Evolutionary conservation across 2,113 vertebrate genomes (phyloP).

Genomic region (Monopterus albus): DNA sequence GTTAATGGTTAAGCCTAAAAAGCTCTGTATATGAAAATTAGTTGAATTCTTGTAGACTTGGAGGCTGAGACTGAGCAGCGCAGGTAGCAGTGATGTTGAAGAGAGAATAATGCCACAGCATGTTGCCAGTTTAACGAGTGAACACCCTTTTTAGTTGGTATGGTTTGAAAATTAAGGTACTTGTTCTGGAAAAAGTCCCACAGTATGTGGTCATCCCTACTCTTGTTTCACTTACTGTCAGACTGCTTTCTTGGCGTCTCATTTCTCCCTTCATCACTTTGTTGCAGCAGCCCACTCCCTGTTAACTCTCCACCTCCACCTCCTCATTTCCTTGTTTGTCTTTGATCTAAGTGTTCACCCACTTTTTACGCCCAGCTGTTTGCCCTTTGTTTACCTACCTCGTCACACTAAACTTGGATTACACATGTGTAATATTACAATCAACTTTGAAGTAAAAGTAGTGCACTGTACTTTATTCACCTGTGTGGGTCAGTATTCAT

Average conservation of each 20-base stretch:
- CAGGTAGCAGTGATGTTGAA: too few species aligned
- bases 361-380: not conserved
- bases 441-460: constrained; percentile 18
- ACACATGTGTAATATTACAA: constrained; percentile 16
- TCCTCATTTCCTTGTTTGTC: not conserved
- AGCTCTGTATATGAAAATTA: too few species aligned
- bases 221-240: not conserved
- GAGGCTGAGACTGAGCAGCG: too few species aligned
- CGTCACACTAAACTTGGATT: not conserved
- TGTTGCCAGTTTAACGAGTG: too few species aligned
- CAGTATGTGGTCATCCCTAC: too few species aligned
- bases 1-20: too few species aligned
- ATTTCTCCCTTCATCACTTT: not conserved
- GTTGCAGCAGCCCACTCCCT: not conserved
- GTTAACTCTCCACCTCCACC: too few species aligned
- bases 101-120: too few species aligned
- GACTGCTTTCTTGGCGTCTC: not conserved
- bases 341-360: not conserved
- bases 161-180: too few species aligned
- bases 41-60: too few species aligned
- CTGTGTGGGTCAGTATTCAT: constrained; percentile 62
- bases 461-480: constrained; percentile 45
- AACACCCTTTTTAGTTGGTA: too few species aligned
- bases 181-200: too few species aligned
- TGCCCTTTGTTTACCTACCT: constrained; percentile 31